phyloP scores from a whole-genome alignment of 2,797 vertebrate species.

The Tragelaphus eurycerus region DNA sequence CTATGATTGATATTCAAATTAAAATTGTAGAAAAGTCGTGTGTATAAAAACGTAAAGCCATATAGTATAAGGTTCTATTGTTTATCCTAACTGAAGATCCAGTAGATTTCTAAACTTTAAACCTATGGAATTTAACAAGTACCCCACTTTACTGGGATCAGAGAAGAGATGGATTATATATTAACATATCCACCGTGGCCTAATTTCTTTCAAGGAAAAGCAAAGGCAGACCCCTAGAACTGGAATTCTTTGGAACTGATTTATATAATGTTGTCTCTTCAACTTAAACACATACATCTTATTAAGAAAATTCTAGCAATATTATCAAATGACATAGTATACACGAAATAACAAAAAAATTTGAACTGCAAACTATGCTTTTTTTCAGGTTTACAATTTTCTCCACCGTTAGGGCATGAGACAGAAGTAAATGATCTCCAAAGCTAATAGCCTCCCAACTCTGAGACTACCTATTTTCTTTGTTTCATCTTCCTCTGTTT shows the following conservation, averaged over 20 bases:
- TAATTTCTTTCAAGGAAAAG: slow-evolving; percentile 24
- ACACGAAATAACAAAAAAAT: slow-evolving; percentile 20
- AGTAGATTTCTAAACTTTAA: neutral
- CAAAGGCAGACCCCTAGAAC: neutral
- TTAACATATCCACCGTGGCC: neutral
- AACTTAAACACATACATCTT: neutral
- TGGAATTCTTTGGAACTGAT: neutral
- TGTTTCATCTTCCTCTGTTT: slow-evolving; percentile 11
- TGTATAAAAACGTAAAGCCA: neutral
- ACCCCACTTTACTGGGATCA: neutral
- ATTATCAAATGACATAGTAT: neutral
- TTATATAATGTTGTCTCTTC: neutral
- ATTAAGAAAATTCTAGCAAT: slow-evolving; percentile 10
- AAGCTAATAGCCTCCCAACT: neutral
- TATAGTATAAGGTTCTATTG: neutral
- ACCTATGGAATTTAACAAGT: neutral
- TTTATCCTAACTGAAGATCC: neutral
- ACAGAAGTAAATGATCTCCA: neutral
- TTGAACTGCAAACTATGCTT: neutral
- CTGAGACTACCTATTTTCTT: neutral
- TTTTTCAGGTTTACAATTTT: neutral
- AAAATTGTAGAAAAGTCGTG: slow-evolving; percentile 19
- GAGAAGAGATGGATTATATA: neutral
- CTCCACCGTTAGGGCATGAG: neutral
- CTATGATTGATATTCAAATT: neutral